A percentile compares a stretch with the other conserved stretches of the same genome.
phyloP scores from a whole-genome alignment of 2,797 vertebrate genomes.

The Mionectes olivaceus region DNA sequence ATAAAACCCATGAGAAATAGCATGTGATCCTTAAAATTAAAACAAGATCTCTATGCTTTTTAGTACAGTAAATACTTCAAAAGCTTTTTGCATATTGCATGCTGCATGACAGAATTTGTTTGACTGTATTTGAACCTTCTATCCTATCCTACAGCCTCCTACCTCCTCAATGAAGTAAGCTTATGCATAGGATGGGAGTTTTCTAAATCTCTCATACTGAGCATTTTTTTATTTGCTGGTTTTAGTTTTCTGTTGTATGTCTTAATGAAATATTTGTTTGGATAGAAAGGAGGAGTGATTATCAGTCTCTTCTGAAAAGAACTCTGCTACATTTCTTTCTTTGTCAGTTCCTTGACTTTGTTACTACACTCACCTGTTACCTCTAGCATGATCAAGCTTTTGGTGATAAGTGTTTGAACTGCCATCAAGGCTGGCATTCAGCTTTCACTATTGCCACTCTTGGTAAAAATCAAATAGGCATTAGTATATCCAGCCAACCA shows the following conservation, averaged over 20 bases:
- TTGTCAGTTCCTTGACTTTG: neutral
- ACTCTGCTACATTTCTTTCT: neutral
- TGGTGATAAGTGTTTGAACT: neutral
- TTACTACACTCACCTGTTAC: neutral
- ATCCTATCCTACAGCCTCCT: neutral
- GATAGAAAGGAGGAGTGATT: neutral
- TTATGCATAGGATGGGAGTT: neutral
- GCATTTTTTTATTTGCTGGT: accelerated
- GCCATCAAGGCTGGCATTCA: neutral
- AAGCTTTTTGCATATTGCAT: neutral
- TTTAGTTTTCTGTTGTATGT: neutral
- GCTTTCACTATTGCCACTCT: neutral
- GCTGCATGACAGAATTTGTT: neutral
- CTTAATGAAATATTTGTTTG: neutral
- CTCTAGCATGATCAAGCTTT: neutral
- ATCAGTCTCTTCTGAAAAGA: neutral
- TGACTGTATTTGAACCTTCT: neutral
- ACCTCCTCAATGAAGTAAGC: neutral
- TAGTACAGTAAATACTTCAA: neutral
- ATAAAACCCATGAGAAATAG: neutral
- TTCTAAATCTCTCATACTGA: neutral
- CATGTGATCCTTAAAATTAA: neutral
- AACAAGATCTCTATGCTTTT: neutral
- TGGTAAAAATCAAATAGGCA: neutral
- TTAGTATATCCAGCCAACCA: neutral